phyloP scores from a whole-genome alignment of 1,140 invertebrate species.

The Nebria ingens region DNA sequence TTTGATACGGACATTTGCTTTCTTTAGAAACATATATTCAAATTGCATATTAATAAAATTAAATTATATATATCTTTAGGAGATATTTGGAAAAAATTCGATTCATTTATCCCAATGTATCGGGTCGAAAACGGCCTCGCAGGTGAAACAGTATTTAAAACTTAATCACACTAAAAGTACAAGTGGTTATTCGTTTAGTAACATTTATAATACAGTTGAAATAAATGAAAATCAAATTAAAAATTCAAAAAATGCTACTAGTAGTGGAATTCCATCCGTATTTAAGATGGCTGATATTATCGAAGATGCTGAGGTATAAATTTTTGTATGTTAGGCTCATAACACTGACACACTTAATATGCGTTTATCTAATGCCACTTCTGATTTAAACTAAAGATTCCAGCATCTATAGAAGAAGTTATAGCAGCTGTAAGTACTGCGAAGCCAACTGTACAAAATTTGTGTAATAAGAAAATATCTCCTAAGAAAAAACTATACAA shows the following conservation, averaged over 20 bases:
- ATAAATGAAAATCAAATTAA: neutral
- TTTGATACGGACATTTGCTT: neutral
- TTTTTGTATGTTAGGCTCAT: conserved; percentile 14
- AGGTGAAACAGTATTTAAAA: conserved; percentile 47
- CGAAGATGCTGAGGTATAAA: conserved; percentile 22
- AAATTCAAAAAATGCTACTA: neutral
- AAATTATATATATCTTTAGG: neutral
- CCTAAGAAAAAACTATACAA: conserved; percentile 20
- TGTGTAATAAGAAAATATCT: conserved; percentile 10
- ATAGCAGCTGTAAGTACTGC: conserved; percentile 41
- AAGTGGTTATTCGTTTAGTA: conserved; percentile 12
- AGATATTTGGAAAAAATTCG: conserved; percentile 43
- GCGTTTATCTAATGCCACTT: no score
- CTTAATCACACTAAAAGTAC: conserved; percentile 27
- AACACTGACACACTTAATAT: no score
- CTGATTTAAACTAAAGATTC: conserved; percentile 28
- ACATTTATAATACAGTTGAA: conserved; percentile 4
- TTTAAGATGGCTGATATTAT: conserved; percentile 16
- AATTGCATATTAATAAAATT: no score
- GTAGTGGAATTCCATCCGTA: neutral
- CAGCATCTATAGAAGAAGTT: conserved; percentile 41
- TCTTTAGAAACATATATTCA: no score
- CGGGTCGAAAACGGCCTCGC: conserved; percentile 47
- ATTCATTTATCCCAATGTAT: conserved; percentile 50
- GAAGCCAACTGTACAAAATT: conserved; percentile 34